Evolutionary conservation across 2,888 invertebrate genomes (phyloP), one percentile per base, ranked within the genome.

Genomic region (Drosophila niveifrons): DNA sequence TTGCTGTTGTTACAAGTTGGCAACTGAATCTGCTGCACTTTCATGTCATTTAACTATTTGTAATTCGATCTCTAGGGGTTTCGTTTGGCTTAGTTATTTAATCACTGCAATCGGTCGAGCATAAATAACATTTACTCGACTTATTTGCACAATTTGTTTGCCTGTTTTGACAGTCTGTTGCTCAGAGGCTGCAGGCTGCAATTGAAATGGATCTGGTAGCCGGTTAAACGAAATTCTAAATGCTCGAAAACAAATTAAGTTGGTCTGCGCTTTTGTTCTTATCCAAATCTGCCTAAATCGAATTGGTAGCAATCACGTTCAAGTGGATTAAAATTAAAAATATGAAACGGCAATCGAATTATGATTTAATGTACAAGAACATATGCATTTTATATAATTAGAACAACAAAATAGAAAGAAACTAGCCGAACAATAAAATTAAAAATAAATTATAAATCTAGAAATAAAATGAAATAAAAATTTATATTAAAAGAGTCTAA

Each of bases 141-240:
- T 79, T 90, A 82, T 88, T 90, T 88, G 90, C 72, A 77, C 90
- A 82, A 89, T 89, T 89, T 90, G 89, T 89, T 89, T 88, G 87
- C 80, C 68, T 81, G 79, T 76, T 87, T 74, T 90, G 90, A 90
- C 90, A 88, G 80, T 64, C 48, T 23, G 46, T 57, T 36, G 76
- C 75, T 86, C 71, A 66, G 71, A 80, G 82, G 82, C 88, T 68
- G 39, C 36, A 62, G 66, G 66, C 57, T 63, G 66, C 74, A 78
- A 57, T 66, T 64, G 63, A 75, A 78, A 57, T 66, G 57, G 69
- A 74, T 70, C 18, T 79, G 75, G 70, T 64, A 69, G 75, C 57
- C 75, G 64, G 67, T 29, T 17, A 8, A 41, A 15, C 23, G 8
- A 11, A 6, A 10, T 53, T 36, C 55, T 17, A 50, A 63, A 53